Evolutionary conservation across 2,888 invertebrate species (phyloP), one percentile per base, ranked within the genome.

Genomic region (Pachliopta kotzebuea): DNA sequence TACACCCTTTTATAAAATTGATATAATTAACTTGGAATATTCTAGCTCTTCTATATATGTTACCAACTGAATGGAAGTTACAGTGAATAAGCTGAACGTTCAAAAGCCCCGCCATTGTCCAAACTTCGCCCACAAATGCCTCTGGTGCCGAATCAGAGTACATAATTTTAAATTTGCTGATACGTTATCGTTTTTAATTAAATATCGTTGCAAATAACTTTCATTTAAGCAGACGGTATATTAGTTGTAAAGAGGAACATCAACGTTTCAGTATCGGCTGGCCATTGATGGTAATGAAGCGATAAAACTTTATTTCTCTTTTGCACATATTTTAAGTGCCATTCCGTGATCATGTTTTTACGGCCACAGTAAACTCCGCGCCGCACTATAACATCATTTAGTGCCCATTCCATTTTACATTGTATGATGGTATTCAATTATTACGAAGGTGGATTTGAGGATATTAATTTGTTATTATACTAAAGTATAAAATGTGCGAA

Each of bases 381-480:
- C 58, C 63, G 70, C 72, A 71, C 67, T 71, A 73, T 79, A 75
- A 79, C 75, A 76, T 77, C 74, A 74, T 77, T 78, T 76, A 71
- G 68, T 68, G 67, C 70, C 70, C 68, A 64, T 68, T 72, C 65
- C 68, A 56, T n/a, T 60, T 67, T 72, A 73, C 72, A 66, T 67
- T 71, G 70, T 72, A 68, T 52, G 50, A 14, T 20, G 31, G 21
- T 56, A 53, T 66, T 62, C 59, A 62, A 66, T 66, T 60, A 65
- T 56, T 59, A 52, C 23, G 61, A 62, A 60, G 63, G 56, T 45
- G 55, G 58, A 58, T 58, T 62, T 31, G 54, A 37, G 14, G 49
- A 58, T 60, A 65, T 65, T 65, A 65, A 62, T 62, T 61, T 57
- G 60, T 65, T 65, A 50, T 58, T 62, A 58, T 65, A 55, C 53